Evolutionary conservation across 2,113 vertebrate species (phyloP).

Genomic region (Ifrita kowaldi): DNA sequence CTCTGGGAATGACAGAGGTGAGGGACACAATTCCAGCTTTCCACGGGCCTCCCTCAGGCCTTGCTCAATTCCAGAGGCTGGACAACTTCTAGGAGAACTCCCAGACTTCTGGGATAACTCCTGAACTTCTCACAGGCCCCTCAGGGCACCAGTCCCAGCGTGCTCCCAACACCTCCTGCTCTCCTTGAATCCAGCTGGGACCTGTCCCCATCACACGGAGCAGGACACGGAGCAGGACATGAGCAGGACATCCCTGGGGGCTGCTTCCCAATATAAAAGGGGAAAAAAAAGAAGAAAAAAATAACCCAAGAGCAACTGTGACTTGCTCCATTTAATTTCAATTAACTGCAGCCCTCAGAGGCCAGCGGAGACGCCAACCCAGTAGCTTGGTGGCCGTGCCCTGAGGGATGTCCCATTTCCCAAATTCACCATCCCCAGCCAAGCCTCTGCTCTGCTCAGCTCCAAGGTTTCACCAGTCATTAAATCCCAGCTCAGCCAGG

Average conservation of each 20-base stretch:
- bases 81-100: background rate
- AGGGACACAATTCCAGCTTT: background rate
- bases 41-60: background rate
- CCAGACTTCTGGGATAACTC: background rate
- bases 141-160: background rate
- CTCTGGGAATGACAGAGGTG: background rate
- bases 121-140: background rate
- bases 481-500: background rate
- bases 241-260: background rate
- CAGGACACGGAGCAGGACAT: background rate
- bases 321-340: background rate
- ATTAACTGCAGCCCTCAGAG: background rate
- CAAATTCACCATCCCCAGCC: background rate
- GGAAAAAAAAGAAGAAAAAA: background rate
- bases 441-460: background rate
- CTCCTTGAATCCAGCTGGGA: background rate
- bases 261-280: background rate
- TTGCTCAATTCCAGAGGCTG: background rate
- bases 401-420: background rate
- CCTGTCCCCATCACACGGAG: background rate
- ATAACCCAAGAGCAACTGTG: background rate
- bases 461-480: background rate
- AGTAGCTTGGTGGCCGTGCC: background rate
- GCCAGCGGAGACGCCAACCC: background rate
- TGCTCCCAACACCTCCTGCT: background rate